Base-by-base conservation (phyloP, 2,888 invertebrate species). In the Parnassius mnemosyne region DNA sequence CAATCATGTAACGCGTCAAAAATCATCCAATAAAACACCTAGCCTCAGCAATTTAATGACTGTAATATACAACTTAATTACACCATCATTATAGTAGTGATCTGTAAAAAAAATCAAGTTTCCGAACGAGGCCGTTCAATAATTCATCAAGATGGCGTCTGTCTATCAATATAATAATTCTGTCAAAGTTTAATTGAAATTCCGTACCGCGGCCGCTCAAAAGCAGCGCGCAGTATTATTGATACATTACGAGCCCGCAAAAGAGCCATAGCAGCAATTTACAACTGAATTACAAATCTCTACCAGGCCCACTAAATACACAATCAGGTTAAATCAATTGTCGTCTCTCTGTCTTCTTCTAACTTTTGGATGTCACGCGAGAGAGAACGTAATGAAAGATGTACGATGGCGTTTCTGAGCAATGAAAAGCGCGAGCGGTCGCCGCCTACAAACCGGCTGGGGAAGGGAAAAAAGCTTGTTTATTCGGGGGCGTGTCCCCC, bases 271-370 rank as follows among this genome's bases (percentile, higher is more conserved):
- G 73, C 79, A 64, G 77, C 85, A 85, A 89, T 90, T 90, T 88
- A 89, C 89, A 89, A 86, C 87, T 84, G 89, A 87, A 89, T 89
- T 88, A 89, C 89, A 89, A 90, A 90, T 89, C 88, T 84, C 80
- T 79, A 81, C 83, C 80, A 73, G 75, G 78, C 85, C 80, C 82
- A 81, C 86, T 88, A 89, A 89, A 87, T 80, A 90, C 86, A 89
- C 89, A 89, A 85, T 82, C 84, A 76, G 79, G 83, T 82, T 86
- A 87, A 87, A 89, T 88, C 88, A 88, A 89, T 87, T 83, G 85
- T 76, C 66, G 44, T 75, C 71, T 59, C 53, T 59, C 77, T 55
- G 50, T 85, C 84, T 69, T 78, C 66, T 47, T 87, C 70, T 10
- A 7, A 9, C 68, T 9, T 1, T 0, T 0, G 25, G 2, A 56